These are phyloP conservation scores for Aspidapion aeneum DNA, from an alignment of 2,888 invertebrate species.

Conservation along the genomic window DNA sequence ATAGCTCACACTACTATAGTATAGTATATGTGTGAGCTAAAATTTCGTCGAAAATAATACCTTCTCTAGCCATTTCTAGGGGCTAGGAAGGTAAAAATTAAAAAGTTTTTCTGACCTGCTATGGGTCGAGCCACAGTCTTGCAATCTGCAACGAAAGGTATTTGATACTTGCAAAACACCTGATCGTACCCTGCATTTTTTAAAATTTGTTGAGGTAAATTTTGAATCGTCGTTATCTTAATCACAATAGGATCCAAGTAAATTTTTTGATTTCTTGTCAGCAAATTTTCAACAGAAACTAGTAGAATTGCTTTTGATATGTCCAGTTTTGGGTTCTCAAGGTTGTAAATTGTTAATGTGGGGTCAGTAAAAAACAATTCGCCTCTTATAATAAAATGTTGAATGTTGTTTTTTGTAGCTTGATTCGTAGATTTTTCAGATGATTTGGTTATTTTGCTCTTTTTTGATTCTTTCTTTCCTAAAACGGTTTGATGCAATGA, in stretches of 20 bases:
- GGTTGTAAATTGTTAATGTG: constrained; percentile 19
- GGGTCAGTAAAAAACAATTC: constrained; percentile 33
- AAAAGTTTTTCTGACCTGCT: too few species aligned
- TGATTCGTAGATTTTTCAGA: too few species aligned
- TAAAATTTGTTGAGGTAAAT: constrained; percentile 30
- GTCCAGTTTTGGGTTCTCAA: constrained; percentile 9
- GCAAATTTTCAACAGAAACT: constrained; percentile 24
- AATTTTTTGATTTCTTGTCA: constrained; percentile 32
- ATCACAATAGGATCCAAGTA: constrained; percentile 31
- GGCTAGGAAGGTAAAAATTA: too few species aligned
- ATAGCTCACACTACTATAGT: too few species aligned
- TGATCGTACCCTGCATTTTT: constrained; percentile 18
- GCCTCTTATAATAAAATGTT: too few species aligned
- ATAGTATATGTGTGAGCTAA: too few species aligned
- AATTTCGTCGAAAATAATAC: too few species aligned
- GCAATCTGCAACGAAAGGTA: constrained; percentile 28
- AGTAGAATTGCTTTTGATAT: constrained; percentile 23
- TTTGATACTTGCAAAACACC: constrained; percentile 22
- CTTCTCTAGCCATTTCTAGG: too few species aligned
- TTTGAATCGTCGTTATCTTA: constrained; percentile 29
- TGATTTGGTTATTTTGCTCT: too few species aligned
- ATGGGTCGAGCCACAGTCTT: constrained; percentile 25
- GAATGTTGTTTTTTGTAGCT: too few species aligned
- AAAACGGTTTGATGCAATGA: too few species aligned
- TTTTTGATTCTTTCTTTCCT: not conserved